phyloP scores from a whole-genome alignment of 2,797 vertebrate species.

The Anabacerthia variegaticeps region DNA sequence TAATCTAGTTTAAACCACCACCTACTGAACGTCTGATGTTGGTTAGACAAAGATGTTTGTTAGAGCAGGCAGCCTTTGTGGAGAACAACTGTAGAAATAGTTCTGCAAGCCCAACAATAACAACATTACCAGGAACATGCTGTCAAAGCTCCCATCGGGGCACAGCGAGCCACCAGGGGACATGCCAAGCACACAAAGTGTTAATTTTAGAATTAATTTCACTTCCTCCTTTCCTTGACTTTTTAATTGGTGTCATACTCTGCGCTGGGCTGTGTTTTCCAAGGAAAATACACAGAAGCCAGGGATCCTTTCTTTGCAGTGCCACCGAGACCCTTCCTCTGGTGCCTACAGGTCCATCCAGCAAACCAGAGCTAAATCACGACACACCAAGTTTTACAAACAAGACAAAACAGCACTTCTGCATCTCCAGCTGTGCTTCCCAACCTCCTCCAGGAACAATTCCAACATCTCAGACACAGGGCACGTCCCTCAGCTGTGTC shows the following conservation, averaged over 20 bases:
- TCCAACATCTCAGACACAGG: no score
- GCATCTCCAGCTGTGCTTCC: background rate
- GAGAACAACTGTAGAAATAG: background rate
- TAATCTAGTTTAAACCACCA: slow-evolving; percentile 59
- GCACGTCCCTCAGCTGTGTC: background rate
- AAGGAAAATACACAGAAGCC: background rate
- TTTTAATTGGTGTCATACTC: background rate
- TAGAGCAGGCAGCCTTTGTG: background rate
- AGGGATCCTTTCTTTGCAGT: background rate
- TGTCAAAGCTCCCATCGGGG: background rate
- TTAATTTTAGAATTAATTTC: background rate
- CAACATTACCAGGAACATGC: background rate
- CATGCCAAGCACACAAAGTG: background rate
- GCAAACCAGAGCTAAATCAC: background rate
- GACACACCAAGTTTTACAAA: background rate
- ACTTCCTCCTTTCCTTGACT: background rate
- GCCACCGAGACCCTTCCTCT: background rate
- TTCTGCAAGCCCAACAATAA: slow-evolving; percentile 1
- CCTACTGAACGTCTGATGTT: slow-evolving; percentile 34
- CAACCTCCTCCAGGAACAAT: background rate
- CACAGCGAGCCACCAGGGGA: background rate
- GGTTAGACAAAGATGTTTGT: background rate
- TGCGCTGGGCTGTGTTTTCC: background rate
- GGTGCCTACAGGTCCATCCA: background rate
- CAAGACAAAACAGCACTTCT: background rate